These are phyloP conservation scores for Epicampocera succincta DNA, from an alignment of 2,888 invertebrate genomes.

Conservation along the genomic window DNA sequence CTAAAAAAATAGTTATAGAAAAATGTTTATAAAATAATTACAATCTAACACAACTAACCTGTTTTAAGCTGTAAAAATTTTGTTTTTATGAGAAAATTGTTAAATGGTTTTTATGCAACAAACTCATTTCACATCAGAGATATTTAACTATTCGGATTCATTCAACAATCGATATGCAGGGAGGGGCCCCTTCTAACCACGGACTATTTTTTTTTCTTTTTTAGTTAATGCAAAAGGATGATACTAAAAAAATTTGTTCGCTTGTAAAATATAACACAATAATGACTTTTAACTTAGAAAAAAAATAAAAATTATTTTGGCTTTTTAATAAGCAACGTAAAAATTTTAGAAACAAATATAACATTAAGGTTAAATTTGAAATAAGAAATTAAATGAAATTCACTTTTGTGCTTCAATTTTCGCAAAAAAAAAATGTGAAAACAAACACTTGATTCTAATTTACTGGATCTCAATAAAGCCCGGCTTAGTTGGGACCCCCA, in stretches of 20 bases:
- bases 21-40: slow-evolving; percentile 28
- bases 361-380: slow-evolving; percentile 35
- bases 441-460: slow-evolving; percentile 39
- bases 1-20: slow-evolving; percentile 21
- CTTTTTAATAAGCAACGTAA: slow-evolving; percentile 43
- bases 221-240: neutral
- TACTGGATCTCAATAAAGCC: slow-evolving; percentile 80
- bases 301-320: slow-evolving; percentile 54
- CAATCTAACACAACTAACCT: slow-evolving; percentile 70
- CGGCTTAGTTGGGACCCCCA: slow-evolving; percentile 87
- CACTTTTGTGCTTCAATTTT: slow-evolving; percentile 33
- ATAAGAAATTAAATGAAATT: slow-evolving; percentile 66
- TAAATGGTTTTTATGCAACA: slow-evolving; percentile 55
- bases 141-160: slow-evolving; percentile 36
- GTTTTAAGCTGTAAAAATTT: slow-evolving; percentile 69
- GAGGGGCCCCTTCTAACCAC: slow-evolving; percentile 52
- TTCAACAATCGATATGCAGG: slow-evolving; percentile 47
- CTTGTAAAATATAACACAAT: slow-evolving; percentile 59
- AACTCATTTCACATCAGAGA: slow-evolving; percentile 62
- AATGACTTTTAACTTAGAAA: slow-evolving; percentile 29
- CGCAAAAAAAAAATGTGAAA: slow-evolving; percentile 13
- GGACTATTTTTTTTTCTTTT: slow-evolving; percentile 31
- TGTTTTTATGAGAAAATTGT: slow-evolving; percentile 45
- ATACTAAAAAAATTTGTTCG: slow-evolving; percentile 63
- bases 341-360: slow-evolving; percentile 35